Evolutionary conservation across 1,140 invertebrate species (phyloP), one percentile per base, ranked within the genome.

Genomic region (Anoplolepis gracilipes): DNA sequence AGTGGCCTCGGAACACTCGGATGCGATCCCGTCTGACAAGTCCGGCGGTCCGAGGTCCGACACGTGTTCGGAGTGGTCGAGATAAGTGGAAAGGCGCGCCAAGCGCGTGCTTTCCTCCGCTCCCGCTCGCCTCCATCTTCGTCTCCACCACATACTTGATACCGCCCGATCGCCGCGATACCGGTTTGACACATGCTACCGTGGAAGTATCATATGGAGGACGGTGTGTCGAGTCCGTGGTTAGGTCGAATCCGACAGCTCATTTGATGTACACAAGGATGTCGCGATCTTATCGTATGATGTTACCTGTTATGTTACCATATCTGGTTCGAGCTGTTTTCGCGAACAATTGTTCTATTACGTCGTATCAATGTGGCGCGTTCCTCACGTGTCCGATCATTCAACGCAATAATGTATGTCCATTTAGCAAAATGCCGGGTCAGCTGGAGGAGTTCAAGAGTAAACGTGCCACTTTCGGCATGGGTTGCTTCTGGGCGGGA

Each of bases 401-500:
- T 25, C n/a, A 46, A 19, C 39, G 72, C n/a, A 62, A 77, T 59
- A 39, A 62, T 86, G n/a, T 82, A 28, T 86, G 65, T 64, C 28
- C 67, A 53, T 89, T 64, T 6, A 70, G 88, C 76, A 92, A 87
- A 75, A 95, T 95, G 95, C 92, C 94, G 53, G 92, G 91, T 57
- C 92, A 95, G 90, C 46, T 95, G 30, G 93, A 95, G 55, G 93
- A 96, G 78, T 89, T 94, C 87, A 92, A 91, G 79, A 85, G 89
- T 3, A 95, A 96, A 86, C 95, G 95, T 75, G 98, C 98, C 1
- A 99, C 98, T 1, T 98, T 99, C 93, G 98, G 98, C 6, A 98
- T 99, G 98, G 98, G 98, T 61, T 99, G 99, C 94, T 99, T 99
- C 94, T 99, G 98, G 98, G 98, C 97, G n/a, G 97, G 98, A 25